Evolutionary conservation across 2,888 invertebrate genomes (phyloP), one percentile per base, ranked within the genome.

Genomic region (Pollenia griseotomentosa): DNA sequence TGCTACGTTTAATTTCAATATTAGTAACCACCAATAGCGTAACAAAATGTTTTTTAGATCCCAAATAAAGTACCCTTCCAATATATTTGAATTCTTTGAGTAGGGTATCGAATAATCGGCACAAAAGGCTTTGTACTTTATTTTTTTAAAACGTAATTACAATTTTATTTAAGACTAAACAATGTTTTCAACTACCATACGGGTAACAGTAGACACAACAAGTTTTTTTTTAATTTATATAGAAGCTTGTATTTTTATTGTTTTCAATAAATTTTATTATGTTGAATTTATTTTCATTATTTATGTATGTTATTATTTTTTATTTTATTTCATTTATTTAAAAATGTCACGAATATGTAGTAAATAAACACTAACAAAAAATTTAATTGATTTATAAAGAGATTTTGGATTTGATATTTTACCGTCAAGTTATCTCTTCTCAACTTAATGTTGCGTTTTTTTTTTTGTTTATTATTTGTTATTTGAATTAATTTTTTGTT

Each of bases 271-370:
- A 16, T 55, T 12, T 53, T 61, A 14, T 61, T 61, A 2, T 61
- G 12, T 12, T 4, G 19, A 19, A 9, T 55, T 55, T 61, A 23
- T 75, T 75, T n/a, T 16, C n/a, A 19, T 14, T 16, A 33, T 53
- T 19, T 63, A 63, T 40, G n/a, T 40, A 8, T n/a, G n/a, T n/a
- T n/a, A 23, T 23, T 23, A 23, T 23, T 23, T 23, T 23, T 23
- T 23, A 19, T 19, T 19, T 19, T 19, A 23, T 23, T 63, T n/a
- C n/a, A 53, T 70, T 57, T 7, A 5, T 48, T 10, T 66, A 6
- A 4, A 70, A 51, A 70, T 53, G 53, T 53, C 68, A 70, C 68
- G 51, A 51, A 53, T 70, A 53, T 53, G 68, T n/a, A 33, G 33
- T 6, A 33, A 33, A 6, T 6, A 33, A 33, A 14, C 23, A 33